Evolutionary conservation across 1,140 invertebrate genomes (phyloP).

Genomic region (Globodera rostochiensis): DNA sequence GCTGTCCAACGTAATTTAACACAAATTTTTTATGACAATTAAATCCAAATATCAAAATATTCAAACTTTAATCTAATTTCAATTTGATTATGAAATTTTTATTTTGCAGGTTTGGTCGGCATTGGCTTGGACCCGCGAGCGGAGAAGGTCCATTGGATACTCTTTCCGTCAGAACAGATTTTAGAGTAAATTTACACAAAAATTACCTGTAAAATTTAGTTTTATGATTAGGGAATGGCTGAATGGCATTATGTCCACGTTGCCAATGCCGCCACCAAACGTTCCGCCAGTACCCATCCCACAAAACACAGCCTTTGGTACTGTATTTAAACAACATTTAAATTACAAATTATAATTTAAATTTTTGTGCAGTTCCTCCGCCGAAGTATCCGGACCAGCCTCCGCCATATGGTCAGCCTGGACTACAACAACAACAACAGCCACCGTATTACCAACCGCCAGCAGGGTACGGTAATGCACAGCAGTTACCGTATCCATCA

Average conservation of each 20-base stretch:
- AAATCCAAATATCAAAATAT: background rate
- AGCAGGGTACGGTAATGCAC: slow-evolving; percentile 20
- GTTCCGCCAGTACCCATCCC: slow-evolving; percentile 16
- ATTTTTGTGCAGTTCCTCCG: slow-evolving; percentile 38
- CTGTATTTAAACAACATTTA: slow-evolving; percentile 3
- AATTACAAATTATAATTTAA: background rate
- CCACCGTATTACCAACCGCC: slow-evolving; percentile 12
- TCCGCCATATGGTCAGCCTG: slow-evolving; percentile 20
- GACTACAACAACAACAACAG: background rate
- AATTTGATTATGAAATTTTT: too few species aligned
- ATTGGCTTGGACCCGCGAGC: slow-evolving; percentile 60
- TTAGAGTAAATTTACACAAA: slow-evolving; percentile 39
- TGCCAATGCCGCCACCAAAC: slow-evolving; percentile 42
- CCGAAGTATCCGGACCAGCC: slow-evolving; percentile 43
- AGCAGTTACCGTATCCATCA: slow-evolving; percentile 22
- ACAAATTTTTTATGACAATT: too few species aligned
- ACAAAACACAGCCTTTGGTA: slow-evolving; percentile 5
- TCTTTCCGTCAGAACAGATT: slow-evolving; percentile 55
- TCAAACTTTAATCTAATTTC: too few species aligned
- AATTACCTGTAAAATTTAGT: slow-evolving; percentile 3
- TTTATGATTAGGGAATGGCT: slow-evolving; percentile 48
- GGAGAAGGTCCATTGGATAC: slow-evolving; percentile 59
- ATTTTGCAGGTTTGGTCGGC: slow-evolving; percentile 43
- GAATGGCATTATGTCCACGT: slow-evolving; percentile 55
- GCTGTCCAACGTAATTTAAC: slow-evolving; percentile 48